Conservation (phyloP, 2,113 vertebrate genomes). For the Hyperopisus bebe region DNA sequence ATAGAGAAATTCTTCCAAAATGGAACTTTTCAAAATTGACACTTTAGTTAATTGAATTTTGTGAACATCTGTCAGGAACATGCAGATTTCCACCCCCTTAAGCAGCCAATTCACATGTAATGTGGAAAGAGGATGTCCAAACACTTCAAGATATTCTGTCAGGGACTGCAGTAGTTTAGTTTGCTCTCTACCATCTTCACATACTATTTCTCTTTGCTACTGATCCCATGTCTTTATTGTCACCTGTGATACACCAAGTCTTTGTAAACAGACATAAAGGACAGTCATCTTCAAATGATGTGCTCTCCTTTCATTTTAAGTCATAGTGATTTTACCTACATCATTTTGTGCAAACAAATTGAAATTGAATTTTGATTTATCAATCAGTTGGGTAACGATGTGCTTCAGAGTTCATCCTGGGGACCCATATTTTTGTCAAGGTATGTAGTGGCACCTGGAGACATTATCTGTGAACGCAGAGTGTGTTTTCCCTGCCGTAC, state of each 20-base stretch:
- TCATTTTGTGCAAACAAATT: background rate
- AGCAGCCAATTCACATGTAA: constrained; percentile 13
- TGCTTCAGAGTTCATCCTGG: background rate
- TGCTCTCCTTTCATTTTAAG: background rate
- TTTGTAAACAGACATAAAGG: background rate
- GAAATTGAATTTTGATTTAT: background rate
- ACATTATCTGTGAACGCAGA: background rate
- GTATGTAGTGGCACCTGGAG: background rate
- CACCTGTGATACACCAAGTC: background rate
- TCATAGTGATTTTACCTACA: background rate
- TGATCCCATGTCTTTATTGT: background rate
- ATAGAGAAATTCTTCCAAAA: background rate
- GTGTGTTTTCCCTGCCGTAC: background rate
- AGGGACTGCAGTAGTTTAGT: background rate
- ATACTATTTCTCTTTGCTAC: background rate
- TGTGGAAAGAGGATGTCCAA: constrained; percentile 33
- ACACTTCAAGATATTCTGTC: background rate
- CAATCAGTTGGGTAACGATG: background rate
- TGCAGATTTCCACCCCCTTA: background rate
- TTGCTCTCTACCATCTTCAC: background rate
- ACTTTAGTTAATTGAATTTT: background rate
- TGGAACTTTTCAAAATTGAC: background rate
- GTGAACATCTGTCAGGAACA: background rate
- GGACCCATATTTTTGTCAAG: background rate
- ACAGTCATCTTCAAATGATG: background rate